Percentiles rank a stretch among this genome's conserved stretches.
phyloP scores from a whole-genome alignment of 2,797 vertebrate genomes.

The Mormyrus proboscirostris region DNA sequence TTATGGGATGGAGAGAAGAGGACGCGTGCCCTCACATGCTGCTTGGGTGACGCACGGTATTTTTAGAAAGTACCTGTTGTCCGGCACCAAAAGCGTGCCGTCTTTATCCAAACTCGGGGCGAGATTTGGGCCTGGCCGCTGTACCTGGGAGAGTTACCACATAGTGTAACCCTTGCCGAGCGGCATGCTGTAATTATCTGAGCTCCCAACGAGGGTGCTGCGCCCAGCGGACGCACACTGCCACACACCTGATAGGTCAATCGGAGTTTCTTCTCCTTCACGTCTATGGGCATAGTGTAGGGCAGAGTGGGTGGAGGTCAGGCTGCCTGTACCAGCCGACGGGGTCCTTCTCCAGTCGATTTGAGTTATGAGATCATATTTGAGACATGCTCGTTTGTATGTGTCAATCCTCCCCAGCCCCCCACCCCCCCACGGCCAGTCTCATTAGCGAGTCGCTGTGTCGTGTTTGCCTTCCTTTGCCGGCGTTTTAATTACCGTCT shows the following conservation, averaged over 20 bases:
- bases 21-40: background rate
- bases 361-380: background rate
- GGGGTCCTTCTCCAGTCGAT: background rate
- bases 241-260: background rate
- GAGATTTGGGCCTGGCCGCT: background rate
- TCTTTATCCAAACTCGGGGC: background rate
- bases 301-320: background rate
- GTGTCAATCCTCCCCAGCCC: background rate
- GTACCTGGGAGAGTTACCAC: background rate
- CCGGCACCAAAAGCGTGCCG: background rate
- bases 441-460: background rate
- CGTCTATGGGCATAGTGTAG: background rate
- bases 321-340: background rate
- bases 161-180: background rate
- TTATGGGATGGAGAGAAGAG: background rate
- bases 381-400: background rate
- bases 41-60: background rate
- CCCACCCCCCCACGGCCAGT: background rate
- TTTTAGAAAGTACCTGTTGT: background rate
- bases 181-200: background rate
- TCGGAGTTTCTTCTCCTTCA: background rate
- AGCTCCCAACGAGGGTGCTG: background rate
- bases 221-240: background rate
- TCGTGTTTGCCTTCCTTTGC: conserved; percentile 30
- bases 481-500: conserved; percentile 34